Evolutionary conservation across 2,113 vertebrate species (phyloP).

Genomic region (Microcebus tavaratra): DNA sequence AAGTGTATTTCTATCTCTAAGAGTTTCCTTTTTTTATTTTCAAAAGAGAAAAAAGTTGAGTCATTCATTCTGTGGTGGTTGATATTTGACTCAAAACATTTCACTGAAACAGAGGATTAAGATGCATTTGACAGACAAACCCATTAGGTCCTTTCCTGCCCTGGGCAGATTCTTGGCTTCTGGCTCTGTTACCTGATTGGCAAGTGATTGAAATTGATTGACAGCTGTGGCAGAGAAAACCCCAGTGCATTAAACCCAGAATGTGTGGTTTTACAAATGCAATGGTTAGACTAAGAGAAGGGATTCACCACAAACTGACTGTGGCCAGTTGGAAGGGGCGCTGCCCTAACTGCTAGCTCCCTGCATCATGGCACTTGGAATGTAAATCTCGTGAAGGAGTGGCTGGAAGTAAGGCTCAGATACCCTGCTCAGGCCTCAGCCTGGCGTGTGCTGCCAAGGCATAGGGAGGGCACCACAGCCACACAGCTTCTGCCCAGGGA

Average conservation of each 20-base stretch:
- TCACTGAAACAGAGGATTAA: slow-evolving; percentile 52
- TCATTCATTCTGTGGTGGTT: slow-evolving; percentile 32
- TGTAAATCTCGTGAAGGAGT: neutral
- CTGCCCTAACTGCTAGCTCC: neutral
- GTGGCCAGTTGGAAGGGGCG: neutral
- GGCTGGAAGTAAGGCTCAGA: neutral
- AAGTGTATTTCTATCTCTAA: slow-evolving; percentile 30
- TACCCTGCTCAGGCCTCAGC: neutral
- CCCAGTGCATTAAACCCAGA: neutral
- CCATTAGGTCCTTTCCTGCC: slow-evolving; percentile 49
- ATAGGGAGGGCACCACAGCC: neutral
- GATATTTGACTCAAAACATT: slow-evolving; percentile 57
- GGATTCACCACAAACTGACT: neutral
- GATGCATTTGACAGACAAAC: slow-evolving; percentile 57
- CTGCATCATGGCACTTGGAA: neutral
- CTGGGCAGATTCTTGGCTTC: slow-evolving; percentile 56
- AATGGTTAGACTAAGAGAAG: neutral
- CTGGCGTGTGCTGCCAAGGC: neutral
- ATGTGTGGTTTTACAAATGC: slow-evolving; percentile 39
- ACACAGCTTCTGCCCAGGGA: neutral
- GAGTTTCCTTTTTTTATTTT: neutral
- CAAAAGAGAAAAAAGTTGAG: neutral
- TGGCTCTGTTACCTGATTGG: slow-evolving; percentile 50
- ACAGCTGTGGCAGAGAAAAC: slow-evolving; percentile 35
- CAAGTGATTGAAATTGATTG: slow-evolving; percentile 60